Conservation (phyloP, 2,888 invertebrate genomes). For the Athetis lepigone region DNA sequence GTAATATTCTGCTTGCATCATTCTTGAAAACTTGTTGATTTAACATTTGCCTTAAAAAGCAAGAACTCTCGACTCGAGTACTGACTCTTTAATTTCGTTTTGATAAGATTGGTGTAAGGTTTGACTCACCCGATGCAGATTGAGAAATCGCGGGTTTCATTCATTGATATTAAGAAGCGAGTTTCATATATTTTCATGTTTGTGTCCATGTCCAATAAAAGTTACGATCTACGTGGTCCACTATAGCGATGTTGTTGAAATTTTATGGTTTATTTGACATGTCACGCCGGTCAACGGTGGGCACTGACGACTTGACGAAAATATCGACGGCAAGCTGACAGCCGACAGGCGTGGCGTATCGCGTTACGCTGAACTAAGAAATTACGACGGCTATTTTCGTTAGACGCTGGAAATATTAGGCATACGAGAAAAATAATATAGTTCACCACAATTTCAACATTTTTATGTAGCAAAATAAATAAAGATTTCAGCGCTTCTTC, state of each 20-base stretch:
- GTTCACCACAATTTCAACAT: constrained; percentile 49
- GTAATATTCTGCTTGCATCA: constrained; percentile 77
- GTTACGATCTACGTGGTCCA: constrained; percentile 61
- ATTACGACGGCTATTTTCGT: constrained; percentile 77
- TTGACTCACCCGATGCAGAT: constrained; percentile 72
- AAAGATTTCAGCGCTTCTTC: constrained; percentile 20
- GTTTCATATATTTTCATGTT: constrained; percentile 36
- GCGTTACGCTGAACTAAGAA: constrained; percentile 80
- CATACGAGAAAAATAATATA: constrained; percentile 59
- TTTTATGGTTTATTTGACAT: constrained; percentile 82
- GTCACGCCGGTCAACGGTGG: constrained; percentile 70
- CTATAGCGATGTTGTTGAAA: constrained; percentile 49
- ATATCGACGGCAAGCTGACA: constrained; percentile 84
- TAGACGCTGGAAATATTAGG: constrained; percentile 71
- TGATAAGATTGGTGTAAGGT: constrained; percentile 70
- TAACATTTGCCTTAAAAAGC: constrained; percentile 84
- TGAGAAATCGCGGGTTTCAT: constrained; percentile 66
- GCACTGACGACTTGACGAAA: constrained; percentile 81
- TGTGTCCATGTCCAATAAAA: constrained; percentile 64
- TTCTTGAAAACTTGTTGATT: constrained; percentile 81
- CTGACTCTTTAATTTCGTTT: constrained; percentile 76
- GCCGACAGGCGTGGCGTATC: constrained; percentile 81
- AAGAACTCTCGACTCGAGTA: constrained; percentile 70
- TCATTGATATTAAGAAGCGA: constrained; percentile 52
- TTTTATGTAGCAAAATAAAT: constrained; percentile 37